Evolutionary conservation across 2,113 vertebrate genomes (phyloP).

Genomic region (Gymnogyps californianus): DNA sequence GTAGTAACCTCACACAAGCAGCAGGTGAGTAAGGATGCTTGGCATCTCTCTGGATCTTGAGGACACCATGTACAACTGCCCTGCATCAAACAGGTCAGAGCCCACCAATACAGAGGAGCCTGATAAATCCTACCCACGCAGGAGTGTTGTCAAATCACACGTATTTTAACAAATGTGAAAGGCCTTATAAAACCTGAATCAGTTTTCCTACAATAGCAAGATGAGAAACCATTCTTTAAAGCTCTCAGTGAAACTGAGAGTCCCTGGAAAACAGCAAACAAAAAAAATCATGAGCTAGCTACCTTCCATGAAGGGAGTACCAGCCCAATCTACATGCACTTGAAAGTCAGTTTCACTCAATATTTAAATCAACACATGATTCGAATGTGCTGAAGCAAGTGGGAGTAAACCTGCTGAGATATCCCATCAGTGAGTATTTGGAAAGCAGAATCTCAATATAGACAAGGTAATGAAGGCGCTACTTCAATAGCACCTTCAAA

Average conservation of each 20-base stretch:
- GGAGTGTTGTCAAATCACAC: not conserved
- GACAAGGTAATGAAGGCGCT: not conserved
- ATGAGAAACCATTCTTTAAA: not conserved
- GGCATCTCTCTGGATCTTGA: not conserved
- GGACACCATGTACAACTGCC: not conserved
- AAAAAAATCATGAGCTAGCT: not conserved
- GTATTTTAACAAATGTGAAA: not conserved
- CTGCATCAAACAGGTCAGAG: not conserved
- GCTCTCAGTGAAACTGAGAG: not conserved
- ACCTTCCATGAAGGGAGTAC: not conserved
- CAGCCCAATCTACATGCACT: not conserved
- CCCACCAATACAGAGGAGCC: not conserved
- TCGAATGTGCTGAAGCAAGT: fast-evolving
- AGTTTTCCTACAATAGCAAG: not conserved
- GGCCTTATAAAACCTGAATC: not conserved
- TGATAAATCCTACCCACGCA: not conserved
- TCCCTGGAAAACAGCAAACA: not conserved
- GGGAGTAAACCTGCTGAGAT: not conserved
- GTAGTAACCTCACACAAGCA: not conserved
- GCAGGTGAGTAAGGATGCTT: not conserved
- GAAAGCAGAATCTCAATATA: not conserved
- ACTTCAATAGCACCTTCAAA: not conserved
- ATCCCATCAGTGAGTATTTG: no score
- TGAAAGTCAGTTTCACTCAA: not conserved
- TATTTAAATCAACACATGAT: not conserved